Percentiles rank a stretch among this genome's conserved stretches.
These are phyloP conservation scores for Cotesia typhae DNA, from an alignment of 1,140 invertebrate species.

Conservation along the genomic window DNA sequence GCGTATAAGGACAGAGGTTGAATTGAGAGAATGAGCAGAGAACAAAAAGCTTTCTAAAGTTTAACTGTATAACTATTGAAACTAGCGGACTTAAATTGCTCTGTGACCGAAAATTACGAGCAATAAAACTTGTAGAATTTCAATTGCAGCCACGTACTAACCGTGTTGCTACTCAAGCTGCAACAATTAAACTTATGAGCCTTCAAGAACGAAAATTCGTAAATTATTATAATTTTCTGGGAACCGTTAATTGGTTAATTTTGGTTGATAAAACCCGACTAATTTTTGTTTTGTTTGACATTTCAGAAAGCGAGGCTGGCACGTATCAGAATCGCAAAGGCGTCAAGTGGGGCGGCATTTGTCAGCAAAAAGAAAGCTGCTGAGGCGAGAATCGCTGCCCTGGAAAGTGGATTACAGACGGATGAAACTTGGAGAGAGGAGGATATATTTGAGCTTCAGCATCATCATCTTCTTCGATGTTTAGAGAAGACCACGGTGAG, in stretches of 20 bases:
- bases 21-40: background rate
- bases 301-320: conserved; percentile 98
- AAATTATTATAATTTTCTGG: background rate
- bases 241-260: too few relatives aligned
- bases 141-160: background rate
- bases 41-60: conserved; percentile 15
- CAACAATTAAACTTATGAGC: too few relatives aligned
- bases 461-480: conserved; percentile 97
- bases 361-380: conserved; percentile 99
- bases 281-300: conserved; percentile 32
- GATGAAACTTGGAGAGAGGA: conserved; percentile 91
- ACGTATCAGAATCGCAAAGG: conserved; percentile 97
- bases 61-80: conserved; percentile 7
- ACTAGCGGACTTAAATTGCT: conserved; percentile 29
- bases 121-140: conserved; percentile 32
- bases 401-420: conserved; percentile 88
- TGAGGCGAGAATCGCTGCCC: conserved; percentile 90
- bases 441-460: conserved; percentile 98
- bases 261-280: conserved; percentile 9
- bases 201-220: background rate
- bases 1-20: conserved; percentile 17
- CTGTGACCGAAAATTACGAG: conserved; percentile 25
- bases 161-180: background rate
- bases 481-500: conserved; percentile 97
- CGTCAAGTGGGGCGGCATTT: conserved; percentile 98